Evolutionary conservation across 1,140 invertebrate genomes (phyloP), one percentile per base, ranked within the genome.

Genomic region (Tetramorium simillimum): DNA sequence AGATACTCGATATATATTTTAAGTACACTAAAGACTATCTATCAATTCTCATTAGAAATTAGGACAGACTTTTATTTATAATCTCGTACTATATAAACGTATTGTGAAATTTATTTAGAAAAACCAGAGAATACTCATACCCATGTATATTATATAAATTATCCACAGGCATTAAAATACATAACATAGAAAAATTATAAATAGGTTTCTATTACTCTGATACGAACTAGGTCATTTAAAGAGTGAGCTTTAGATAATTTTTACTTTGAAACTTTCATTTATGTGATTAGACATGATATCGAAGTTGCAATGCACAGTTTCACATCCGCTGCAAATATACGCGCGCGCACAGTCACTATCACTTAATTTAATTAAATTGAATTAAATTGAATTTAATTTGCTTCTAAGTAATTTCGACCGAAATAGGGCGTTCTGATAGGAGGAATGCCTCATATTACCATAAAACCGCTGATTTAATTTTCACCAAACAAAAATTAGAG

Each of bases 361-460:
- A 62, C 53, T 82, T 82, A 82, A 82, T 73, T 82, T 73, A 82
- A 82, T 82, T 82, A 24, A 82, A 60, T 37, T 82, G 76, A 87
- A 75, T 56, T 73, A 16, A 85, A 87, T 62, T 60, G 78, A 88
- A 73, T 53, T 67, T 70, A 81, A 80, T 76, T 88, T 89, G 80
- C 88, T 86, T 73, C 73, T 85, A 89, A 72, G 88, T 56, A 91
- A 91, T 92, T 89, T 88, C 58, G 72, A 49, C 40, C 18, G 21
- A 33, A 76, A 77, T 73, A 60, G 40, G 9, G 9, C 24, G 28
- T 84, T 14, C 14, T 49, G 18, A 73, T 84, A 73, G 53, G 7
- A 46, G 53, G 14, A 33, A 82, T 28, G 14, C 3, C n/a, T 84
- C 18, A 60, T 73, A 84, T 75, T 75, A 73, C 9, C 40, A 28